Percentiles rank a stretch among this genome's conserved stretches.
Evolutionary conservation across 2,888 invertebrate species (phyloP).

Genomic region (Crossocerus cetratus): DNA sequence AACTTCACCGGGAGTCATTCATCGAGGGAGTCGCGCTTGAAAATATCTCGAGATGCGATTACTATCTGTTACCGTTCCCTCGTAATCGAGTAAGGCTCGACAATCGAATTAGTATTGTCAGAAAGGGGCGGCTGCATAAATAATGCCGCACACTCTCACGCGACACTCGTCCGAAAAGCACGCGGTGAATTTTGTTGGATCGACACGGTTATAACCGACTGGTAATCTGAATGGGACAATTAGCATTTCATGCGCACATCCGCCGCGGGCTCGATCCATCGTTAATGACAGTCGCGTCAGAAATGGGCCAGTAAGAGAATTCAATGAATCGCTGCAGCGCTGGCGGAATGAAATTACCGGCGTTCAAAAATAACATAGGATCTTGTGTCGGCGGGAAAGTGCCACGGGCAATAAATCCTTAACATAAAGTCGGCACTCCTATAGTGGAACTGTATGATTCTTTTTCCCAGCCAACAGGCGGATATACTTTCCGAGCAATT

Average conservation of each 20-base stretch:
- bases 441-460: too few species aligned
- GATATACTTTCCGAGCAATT: too few species aligned
- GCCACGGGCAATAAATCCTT: too few species aligned
- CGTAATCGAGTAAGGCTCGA: constrained; percentile 17
- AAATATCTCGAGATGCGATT: constrained; percentile 10
- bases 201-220: background rate
- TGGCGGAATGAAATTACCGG: too few species aligned
- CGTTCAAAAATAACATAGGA: too few species aligned
- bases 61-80: constrained; percentile 2
- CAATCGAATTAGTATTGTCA: constrained; percentile 14
- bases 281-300: too few species aligned
- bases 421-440: too few species aligned
- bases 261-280: too few species aligned
- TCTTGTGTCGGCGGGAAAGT: too few species aligned
- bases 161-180: background rate
- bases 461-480: too few species aligned
- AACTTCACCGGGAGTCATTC: background rate
- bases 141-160: background rate
- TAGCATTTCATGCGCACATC: background rate
- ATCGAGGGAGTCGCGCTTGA: constrained; percentile 17
- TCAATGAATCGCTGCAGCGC: too few species aligned
- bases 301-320: too few species aligned
- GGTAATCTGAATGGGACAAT: background rate
- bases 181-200: constrained; percentile 1
- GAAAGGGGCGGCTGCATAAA: background rate